These are phyloP conservation scores for Hyaena hyaena DNA, from an alignment of 2,113 vertebrate genomes.

Conservation along the genomic window DNA sequence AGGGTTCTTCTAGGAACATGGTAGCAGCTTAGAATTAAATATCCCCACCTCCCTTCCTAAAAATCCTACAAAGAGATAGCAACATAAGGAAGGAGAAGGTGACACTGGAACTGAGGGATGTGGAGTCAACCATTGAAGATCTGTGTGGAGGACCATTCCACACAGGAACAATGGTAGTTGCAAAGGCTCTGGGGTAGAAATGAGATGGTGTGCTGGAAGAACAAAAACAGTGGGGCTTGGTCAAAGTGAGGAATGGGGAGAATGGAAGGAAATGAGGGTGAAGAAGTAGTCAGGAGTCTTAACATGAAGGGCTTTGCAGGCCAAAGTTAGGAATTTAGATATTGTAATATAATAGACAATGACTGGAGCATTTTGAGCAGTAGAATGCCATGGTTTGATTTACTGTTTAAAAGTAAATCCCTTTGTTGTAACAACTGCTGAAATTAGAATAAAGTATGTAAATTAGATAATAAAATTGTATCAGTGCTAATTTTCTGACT, in stretches of 20 bases:
- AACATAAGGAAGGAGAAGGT: background rate
- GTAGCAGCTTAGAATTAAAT: background rate
- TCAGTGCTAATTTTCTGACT: conserved; percentile 10
- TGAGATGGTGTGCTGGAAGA: background rate
- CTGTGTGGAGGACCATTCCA: background rate
- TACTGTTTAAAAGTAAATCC: background rate
- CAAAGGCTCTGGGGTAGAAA: background rate
- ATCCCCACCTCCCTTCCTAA: background rate
- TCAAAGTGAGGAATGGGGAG: background rate
- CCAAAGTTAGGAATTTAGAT: background rate
- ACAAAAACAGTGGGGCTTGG: background rate
- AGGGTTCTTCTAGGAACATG: background rate
- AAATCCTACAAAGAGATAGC: background rate
- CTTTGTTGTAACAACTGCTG: conserved; percentile 31
- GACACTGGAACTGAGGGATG: background rate
- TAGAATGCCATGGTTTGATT: background rate
- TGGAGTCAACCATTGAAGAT: background rate
- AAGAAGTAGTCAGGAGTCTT: background rate
- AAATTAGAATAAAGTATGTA: background rate
- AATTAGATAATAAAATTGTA: conserved; percentile 26
- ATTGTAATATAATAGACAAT: background rate
- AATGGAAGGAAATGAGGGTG: background rate
- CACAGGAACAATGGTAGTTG: background rate
- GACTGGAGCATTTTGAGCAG: background rate
- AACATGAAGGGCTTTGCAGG: background rate